Base-by-base conservation (phyloP, 2,888 invertebrate species). In the Toxonevra muliebris region DNA sequence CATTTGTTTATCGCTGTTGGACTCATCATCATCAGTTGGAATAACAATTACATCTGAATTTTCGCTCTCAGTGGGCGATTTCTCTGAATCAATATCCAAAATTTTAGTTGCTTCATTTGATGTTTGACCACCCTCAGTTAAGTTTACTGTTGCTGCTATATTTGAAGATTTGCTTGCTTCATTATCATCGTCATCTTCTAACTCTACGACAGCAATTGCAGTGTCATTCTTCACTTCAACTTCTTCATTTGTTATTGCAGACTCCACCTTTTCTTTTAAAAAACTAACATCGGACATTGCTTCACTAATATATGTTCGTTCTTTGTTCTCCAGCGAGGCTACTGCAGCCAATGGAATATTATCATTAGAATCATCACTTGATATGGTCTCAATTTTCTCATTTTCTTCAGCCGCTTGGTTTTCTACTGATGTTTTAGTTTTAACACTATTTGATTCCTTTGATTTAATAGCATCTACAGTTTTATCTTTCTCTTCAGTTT, bases 301-400 rank as follows among this genome's bases (percentile, higher is more conserved):
- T 41, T 55, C 62, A n/a, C n/a, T n/a, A 41, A 60, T 64, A 65
- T 68, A 74, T 4, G 60, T 69, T 7, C 78, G 76, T 7, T 82
- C 81, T 17, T 81, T 81, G 52, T 68, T 75, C 43, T 80, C 82
- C 59, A 79, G 74, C 0, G 81, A 76, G 19, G 80, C 82, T 8
- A 81, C 80, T 13, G 77, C 72, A 41, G 83, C 79, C 50, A 83
- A 71, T 0, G 84, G 83, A 61, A 83, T 78, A 54, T 84, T 84
- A 61, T 83, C 84, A 63, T 82, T 84, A 1, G 84, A 84, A 53
- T 84, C 84, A 68, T 83, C 83, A 17, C 83, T 84, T 19, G 83
- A 84, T 10, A 77, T 78, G 7, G 74, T 73, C 61, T 76, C 76
- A 1, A 76, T 62, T 61, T 76, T 77, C 2, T 53, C 42, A 55